phyloP scores from a whole-genome alignment of 2,888 invertebrate species.

The Augochlorella aurata region DNA sequence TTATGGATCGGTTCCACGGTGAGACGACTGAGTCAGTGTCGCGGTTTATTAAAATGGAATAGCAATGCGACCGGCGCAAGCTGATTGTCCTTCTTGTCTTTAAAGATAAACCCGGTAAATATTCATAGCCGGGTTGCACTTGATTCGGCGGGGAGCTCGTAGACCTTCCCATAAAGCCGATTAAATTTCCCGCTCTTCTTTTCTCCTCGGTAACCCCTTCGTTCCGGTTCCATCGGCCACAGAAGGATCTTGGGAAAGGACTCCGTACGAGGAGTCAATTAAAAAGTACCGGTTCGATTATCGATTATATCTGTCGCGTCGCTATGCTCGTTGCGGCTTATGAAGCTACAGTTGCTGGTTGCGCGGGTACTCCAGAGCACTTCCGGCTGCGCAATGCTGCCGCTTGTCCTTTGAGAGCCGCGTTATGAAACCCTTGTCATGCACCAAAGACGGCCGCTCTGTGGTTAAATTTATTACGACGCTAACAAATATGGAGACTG shows the following conservation, averaged over 20 bases:
- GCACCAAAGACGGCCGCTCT: slow-evolving; percentile 44
- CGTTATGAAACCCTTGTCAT: slow-evolving; percentile 59
- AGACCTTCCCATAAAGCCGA: slow-evolving; percentile 8
- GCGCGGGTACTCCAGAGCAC: slow-evolving; percentile 46
- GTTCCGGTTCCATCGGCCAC: slow-evolving; percentile 1
- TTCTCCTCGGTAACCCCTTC: slow-evolving; percentile 12
- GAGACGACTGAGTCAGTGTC: slow-evolving; percentile 8
- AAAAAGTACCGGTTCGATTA: slow-evolving; percentile 49
- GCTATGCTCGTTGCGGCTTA: slow-evolving; percentile 24
- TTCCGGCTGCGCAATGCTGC: slow-evolving; percentile 54
- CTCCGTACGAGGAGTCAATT: slow-evolving; percentile 34
- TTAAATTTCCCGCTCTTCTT: slow-evolving; percentile 6
- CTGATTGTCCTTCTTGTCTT: slow-evolving; percentile 17
- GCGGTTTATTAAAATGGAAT: slow-evolving; percentile 46
- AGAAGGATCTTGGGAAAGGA: slow-evolving; percentile 1
- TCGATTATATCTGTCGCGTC: slow-evolving; percentile 45
- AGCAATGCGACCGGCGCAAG: slow-evolving; percentile 25
- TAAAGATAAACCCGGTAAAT: slow-evolving; percentile 30
- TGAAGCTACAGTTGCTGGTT: slow-evolving; percentile 17
- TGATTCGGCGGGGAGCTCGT: slow-evolving; percentile 17
- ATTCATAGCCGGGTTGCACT: slow-evolving; percentile 50
- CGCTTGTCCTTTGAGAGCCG: slow-evolving; percentile 61
- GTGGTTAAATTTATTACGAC: slow-evolving; percentile 57
- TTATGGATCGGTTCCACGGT: background rate
- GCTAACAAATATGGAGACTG: slow-evolving; percentile 54